Conservation (phyloP, 2,113 vertebrate species). For the Craseonycteris thonglongyai region DNA sequence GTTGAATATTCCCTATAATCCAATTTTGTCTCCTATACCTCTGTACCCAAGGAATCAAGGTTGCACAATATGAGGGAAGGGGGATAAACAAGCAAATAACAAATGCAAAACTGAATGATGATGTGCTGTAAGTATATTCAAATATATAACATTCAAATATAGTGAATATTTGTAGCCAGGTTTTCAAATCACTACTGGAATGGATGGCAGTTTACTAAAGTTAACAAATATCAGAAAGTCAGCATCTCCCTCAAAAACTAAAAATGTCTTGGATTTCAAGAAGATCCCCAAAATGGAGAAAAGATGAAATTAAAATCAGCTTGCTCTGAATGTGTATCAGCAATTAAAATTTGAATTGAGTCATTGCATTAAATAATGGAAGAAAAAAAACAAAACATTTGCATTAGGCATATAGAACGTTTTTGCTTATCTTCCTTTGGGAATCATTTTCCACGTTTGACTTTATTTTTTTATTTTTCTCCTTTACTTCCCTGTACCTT, state of each 20-base stretch:
- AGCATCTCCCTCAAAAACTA: constrained; percentile 40
- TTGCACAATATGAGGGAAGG: constrained; percentile 39
- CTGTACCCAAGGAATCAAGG: constrained; percentile 40
- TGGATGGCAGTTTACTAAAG: not conserved
- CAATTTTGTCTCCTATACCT: constrained; percentile 54
- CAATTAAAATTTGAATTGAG: constrained; percentile 64
- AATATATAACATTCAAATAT: constrained; percentile 60
- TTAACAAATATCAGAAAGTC: constrained; percentile 8
- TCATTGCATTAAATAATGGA: not conserved
- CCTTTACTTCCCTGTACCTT: not conserved
- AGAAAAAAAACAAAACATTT: not conserved
- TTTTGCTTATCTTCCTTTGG: constrained; percentile 2
- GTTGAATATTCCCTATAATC: constrained; percentile 59
- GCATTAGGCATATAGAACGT: not conserved
- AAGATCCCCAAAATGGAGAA: not conserved
- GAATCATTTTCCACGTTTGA: not conserved
- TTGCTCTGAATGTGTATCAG: constrained; percentile 32
- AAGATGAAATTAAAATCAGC: constrained; percentile 48
- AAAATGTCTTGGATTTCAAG: constrained; percentile 47
- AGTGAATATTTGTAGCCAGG: constrained; percentile 55
- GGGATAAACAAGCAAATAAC: constrained; percentile 46
- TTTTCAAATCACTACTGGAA: constrained; percentile 39
- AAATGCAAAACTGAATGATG: constrained; percentile 53
- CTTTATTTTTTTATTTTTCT: not conserved
- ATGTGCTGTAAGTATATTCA: constrained; percentile 20